Evolutionary conservation across 2,797 vertebrate species (phyloP), one percentile per base, ranked within the genome.

Genomic region (Pogonophryne albipinna): DNA sequence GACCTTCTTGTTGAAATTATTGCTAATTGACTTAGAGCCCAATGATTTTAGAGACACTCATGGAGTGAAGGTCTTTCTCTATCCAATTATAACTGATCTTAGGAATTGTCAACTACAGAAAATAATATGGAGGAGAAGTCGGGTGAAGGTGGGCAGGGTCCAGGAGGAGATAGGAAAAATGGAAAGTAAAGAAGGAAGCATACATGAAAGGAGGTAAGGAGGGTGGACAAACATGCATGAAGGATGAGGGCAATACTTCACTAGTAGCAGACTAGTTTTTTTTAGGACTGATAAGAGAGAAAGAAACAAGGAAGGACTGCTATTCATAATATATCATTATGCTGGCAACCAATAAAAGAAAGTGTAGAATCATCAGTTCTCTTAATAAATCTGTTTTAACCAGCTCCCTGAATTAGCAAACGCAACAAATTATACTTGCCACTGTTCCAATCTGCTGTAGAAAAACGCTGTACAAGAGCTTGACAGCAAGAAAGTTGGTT

Each of bases 61-160:
- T 16, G 17, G 58, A 50, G 62, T 15, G 12, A 74, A 74, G 42
- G 42, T 49, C 45, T 72, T 60, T 57, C 56, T 27, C 60, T 68
- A n/a, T 78, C 89, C 83, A 90, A 85, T 88, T 90, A 86, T 68
- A 78, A 69, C 60, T 5, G 16, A 69, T 73, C 61, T 34, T 66
- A 79, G 77, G 49, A 80, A 58, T 45, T 84, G 87, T 87, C 79
- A 84, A 52, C 66, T 41, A 44, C 41, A 3, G 73, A 71, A 14
- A 74, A 82, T 64, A 83, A 79, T 71, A 45, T 55, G 77, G 74
- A 71, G 51, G 31, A 13, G 47, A 27, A 62, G 17, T 17, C 2
- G 8, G 10, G 64, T 15, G 71, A 10, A 1, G 34, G 17, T 38
- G 1, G 34, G 34, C 8, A 38, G 34, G 6, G 66, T 51, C 49